Conservation (phyloP, 2,797 vertebrate genomes). For the Phataginus tetradactyla region DNA sequence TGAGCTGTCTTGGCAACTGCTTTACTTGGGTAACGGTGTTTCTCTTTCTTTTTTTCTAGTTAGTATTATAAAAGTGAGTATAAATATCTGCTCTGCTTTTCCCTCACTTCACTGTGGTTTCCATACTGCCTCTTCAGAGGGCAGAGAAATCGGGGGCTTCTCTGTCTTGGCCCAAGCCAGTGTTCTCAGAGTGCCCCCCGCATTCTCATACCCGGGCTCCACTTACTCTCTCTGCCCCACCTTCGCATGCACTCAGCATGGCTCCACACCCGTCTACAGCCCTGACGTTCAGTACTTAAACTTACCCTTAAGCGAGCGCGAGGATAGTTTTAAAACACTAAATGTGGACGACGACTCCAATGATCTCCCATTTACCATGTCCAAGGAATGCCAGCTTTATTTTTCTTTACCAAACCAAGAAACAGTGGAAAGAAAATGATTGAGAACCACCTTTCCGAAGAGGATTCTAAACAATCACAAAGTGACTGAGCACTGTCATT, state of each 20-base stretch:
- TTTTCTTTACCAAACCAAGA: not conserved
- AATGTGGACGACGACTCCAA: not conserved
- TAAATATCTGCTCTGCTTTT: not conserved
- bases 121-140: not conserved
- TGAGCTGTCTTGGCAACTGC: not conserved
- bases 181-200: not conserved
- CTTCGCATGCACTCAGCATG: too few species aligned
- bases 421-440: not conserved
- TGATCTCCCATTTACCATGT: not conserved
- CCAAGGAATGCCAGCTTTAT: accelerated
- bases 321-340: not conserved
- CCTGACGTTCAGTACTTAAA: too few species aligned
- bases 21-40: not conserved
- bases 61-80: not conserved
- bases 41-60: not conserved
- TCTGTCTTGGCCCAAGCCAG: too few species aligned
- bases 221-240: accelerated
- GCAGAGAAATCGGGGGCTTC: accelerated
- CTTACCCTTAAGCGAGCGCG: accelerated
- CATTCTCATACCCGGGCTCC: accelerated
- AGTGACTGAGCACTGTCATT: not conserved
- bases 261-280: not conserved
- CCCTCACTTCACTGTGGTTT: too few species aligned
- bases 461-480: not conserved
- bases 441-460: not conserved